Evolutionary conservation across 2,113 vertebrate genomes (phyloP), one percentile per base, ranked within the genome.

Genomic region (Cynoglossus semilaevis): DNA sequence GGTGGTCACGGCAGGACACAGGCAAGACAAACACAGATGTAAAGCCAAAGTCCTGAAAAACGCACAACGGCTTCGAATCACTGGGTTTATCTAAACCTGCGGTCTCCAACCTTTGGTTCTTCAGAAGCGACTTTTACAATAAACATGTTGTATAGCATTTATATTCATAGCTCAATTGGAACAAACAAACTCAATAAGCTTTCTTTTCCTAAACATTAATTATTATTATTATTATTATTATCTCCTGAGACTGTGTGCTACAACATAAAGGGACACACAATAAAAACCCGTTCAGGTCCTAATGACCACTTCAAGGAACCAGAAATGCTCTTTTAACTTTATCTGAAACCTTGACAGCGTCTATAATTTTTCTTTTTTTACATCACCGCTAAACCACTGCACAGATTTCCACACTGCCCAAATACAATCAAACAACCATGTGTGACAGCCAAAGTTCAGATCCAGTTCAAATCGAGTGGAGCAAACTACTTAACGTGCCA

Each of bases 1-100:
- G 80, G 86, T 84, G 86, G 83, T 75, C 77, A 76, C 34, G 46
- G 49, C 53, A 43, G 67, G 56, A 53, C 76, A 70, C 36, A 70
- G 19, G 60, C 37, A 79, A 81, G 71, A 75, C 35, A 74, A 72
- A 70, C 42, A 71, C 40, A 74, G 65, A 72, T 47, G 36, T 55
- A 58, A 66, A 77, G 67, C 59, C 63, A 80, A 74, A 71, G 35
- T 58, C 36, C 53, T 56, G 34, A 66, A 64, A 80, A 80, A 67
- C 73, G 72, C 58, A 74, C 11, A 35, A 52, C 15, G 38, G 67
- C 56, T 42, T 44, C 67, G 58, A 67, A 67, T 70, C 61, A 72
- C 19, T 50, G 43, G 57, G 51, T 63, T 67, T 55, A 68, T 29
- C 22, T 29, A 29, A 29, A 29, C 22, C 22, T 29, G 22, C 6